Evolutionary conservation across 2,113 vertebrate species (phyloP).

Genomic region (Rynchops niger): DNA sequence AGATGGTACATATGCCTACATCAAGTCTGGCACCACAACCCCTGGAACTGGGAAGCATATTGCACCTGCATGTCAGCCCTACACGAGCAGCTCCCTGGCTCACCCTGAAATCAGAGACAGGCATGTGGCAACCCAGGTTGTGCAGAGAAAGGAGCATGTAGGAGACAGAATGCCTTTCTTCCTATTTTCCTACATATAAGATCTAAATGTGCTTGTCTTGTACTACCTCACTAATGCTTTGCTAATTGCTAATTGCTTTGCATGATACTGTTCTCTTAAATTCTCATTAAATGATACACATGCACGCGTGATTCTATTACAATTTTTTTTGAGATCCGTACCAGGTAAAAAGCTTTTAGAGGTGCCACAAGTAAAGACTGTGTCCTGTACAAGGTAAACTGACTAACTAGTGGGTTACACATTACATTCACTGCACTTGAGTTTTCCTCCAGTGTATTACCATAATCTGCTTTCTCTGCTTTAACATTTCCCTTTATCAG

Average conservation of each 20-base stretch:
- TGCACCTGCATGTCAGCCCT: neutral
- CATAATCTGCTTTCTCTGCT: no score
- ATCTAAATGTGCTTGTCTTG: neutral
- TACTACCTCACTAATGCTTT: neutral
- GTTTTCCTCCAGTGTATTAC: no score
- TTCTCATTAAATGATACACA: neutral
- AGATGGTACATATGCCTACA: neutral
- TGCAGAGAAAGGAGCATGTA: fast-evolving
- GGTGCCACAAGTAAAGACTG: neutral
- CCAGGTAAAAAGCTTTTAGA: neutral
- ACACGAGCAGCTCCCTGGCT: neutral
- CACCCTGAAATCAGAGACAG: neutral
- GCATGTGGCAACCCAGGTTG: neutral
- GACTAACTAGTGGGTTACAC: neutral
- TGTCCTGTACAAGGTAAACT: neutral
- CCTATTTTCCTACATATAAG: neutral
- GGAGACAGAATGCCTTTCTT: neutral
- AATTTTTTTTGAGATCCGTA: neutral
- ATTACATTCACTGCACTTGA: neutral
- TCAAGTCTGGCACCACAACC: neutral
- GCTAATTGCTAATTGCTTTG: neutral
- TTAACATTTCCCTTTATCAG: neutral
- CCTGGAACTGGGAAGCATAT: neutral
- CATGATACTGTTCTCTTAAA: neutral
- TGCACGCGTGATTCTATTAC: neutral